Conservation (phyloP, 2,113 vertebrate genomes). For the Haemorhous mexicanus region DNA sequence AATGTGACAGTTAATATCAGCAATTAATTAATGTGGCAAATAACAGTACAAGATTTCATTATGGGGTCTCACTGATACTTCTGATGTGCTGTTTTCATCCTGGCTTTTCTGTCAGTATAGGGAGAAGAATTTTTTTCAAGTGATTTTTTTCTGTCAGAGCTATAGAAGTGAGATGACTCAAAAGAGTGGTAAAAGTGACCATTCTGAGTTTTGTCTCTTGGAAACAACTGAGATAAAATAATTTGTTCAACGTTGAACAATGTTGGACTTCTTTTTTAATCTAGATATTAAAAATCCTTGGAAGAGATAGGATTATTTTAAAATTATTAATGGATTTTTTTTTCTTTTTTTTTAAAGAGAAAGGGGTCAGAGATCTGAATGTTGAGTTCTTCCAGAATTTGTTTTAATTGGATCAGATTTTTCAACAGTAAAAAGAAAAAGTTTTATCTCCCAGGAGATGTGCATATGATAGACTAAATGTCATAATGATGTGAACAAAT, state of each 20-base stretch:
- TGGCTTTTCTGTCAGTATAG: not conserved
- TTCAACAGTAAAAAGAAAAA: slow-evolving; percentile 40
- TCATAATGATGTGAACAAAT: slow-evolving; percentile 73
- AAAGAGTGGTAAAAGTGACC: not conserved
- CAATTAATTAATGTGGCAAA: not conserved
- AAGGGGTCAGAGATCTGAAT: not conserved
- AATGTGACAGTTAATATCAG: not conserved
- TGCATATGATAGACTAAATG: slow-evolving; percentile 68
- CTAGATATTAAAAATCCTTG: not conserved
- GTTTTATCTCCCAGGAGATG: slow-evolving; percentile 58
- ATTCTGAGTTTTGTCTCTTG: not conserved
- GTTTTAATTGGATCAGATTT: not conserved
- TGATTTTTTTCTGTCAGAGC: not conserved
- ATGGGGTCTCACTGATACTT: not conserved
- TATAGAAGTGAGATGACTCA: not conserved
- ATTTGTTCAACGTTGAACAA: not conserved
- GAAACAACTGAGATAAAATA: not conserved
- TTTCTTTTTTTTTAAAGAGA: not conserved
- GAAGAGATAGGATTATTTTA: not conserved
- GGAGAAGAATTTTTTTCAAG: not conserved
- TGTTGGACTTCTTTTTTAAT: not conserved
- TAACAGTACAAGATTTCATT: not conserved
- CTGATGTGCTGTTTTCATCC: not conserved
- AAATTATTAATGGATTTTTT: not conserved
- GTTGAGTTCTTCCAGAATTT: not conserved